A percentile compares a stretch with the other conserved stretches of the same genome.
These are phyloP conservation scores for Hemibagrus wyckioides DNA, from an alignment of 2,113 vertebrate species.

Conservation along the genomic window DNA sequence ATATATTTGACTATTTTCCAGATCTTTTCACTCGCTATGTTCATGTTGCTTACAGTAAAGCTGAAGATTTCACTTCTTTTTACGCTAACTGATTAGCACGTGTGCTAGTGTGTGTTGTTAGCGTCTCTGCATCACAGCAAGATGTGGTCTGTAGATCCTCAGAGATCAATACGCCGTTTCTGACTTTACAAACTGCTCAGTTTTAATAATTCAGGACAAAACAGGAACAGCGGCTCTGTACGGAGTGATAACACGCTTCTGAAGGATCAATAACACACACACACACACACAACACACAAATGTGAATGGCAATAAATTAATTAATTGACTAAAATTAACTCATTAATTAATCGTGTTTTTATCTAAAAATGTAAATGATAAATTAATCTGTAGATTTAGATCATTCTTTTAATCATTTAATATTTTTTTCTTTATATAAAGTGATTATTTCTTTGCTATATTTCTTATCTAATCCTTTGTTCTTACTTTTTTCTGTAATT, in stretches of 20 bases:
- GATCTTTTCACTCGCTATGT: too few species aligned
- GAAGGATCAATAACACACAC: slow-evolving; percentile 68
- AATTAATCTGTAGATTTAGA: too few species aligned
- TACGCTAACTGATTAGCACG: too few species aligned
- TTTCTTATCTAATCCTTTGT: background rate
- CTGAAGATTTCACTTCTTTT: too few species aligned
- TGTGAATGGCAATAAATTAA: too few species aligned
- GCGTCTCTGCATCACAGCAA: background rate
- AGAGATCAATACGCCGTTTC: slow-evolving; percentile 59
- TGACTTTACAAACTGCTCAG: slow-evolving; percentile 73
- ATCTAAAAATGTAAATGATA: too few species aligned
- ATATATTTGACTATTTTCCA: too few species aligned
- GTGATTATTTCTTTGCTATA: background rate
- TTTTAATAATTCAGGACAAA: slow-evolving; percentile 74
- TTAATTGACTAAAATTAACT: too few species aligned
- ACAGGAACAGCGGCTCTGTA: slow-evolving; percentile 71
- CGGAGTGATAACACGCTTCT: slow-evolving; percentile 72
- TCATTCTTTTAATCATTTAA: background rate
- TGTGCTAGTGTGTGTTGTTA: background rate
- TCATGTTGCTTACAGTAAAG: too few species aligned
- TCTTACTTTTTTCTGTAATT: too few species aligned
- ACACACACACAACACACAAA: slow-evolving; percentile 14
- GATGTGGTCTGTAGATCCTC: background rate
- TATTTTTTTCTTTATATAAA: background rate
- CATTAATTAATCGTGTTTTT: too few species aligned